A percentile compares a stretch with the other conserved stretches of the same genome.
Evolutionary conservation across 2,888 invertebrate genomes (phyloP).

Genomic region (Andrena praecox): DNA sequence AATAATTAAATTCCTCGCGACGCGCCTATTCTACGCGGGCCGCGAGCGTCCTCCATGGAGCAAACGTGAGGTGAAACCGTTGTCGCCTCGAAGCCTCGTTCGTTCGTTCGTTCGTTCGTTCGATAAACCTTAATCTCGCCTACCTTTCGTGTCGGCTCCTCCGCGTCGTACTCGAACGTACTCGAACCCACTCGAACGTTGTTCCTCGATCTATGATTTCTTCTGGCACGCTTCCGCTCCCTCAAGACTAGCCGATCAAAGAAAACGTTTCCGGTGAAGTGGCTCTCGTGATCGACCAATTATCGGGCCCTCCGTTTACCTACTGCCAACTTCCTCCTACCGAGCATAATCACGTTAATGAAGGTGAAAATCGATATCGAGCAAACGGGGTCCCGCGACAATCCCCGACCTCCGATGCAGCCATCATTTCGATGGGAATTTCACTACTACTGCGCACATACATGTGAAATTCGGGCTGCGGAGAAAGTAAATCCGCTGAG

Average conservation of each 20-base stretch:
- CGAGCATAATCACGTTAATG: slow-evolving; percentile 28
- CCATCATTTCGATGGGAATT: neutral
- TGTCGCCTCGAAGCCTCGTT: neutral
- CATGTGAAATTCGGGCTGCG: neutral
- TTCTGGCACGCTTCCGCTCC: neutral
- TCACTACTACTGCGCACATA: no score
- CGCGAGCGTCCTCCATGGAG: neutral
- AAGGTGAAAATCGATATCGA: slow-evolving; percentile 34
- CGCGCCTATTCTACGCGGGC: slow-evolving; percentile 4
- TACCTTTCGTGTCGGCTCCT: neutral
- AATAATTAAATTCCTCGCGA: slow-evolving; percentile 50
- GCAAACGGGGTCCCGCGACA: slow-evolving; percentile 17
- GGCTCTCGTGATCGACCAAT: slow-evolving; percentile 38
- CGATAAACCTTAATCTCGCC: slow-evolving; percentile 23
- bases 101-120: slow-evolving; percentile 10
- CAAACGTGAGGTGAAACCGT: neutral
- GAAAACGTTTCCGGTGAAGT: slow-evolving; percentile 16
- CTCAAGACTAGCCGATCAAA: slow-evolving; percentile 10
- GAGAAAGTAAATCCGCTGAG: neutral
- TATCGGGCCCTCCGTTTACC: slow-evolving; percentile 33
- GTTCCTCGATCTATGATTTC: slow-evolving; percentile 32
- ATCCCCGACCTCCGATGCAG: neutral
- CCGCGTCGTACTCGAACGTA: neutral
- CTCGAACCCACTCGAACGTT: neutral
- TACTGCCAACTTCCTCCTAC: slow-evolving; percentile 17